phyloP scores from a whole-genome alignment of 2,888 invertebrate species.

The Thera obeliscata region DNA sequence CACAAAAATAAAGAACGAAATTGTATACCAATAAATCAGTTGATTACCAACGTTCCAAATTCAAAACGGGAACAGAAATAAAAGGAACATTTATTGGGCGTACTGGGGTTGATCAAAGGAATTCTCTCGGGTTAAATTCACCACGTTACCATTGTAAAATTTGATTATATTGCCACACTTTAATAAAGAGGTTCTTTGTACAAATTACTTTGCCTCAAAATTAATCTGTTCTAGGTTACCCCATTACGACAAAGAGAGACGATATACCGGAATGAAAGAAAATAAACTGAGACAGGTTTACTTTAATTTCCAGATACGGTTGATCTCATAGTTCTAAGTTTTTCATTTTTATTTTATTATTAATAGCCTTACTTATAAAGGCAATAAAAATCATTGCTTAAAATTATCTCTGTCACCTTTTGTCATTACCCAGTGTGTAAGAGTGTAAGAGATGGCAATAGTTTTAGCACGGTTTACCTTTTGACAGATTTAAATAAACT shows the following conservation, averaged over 20 bases:
- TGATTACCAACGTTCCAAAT: slow-evolving; percentile 44
- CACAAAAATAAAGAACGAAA: slow-evolving; percentile 36
- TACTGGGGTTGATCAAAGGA: slow-evolving; percentile 17
- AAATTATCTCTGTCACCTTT: no score
- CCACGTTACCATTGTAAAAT: background rate
- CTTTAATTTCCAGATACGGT: no score
- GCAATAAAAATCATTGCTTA: no score
- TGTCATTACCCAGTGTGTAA: no score
- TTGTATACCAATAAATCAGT: slow-evolving; percentile 44
- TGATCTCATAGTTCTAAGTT: no score
- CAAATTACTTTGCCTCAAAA: background rate
- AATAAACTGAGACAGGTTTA: no score
- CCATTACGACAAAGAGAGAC: background rate
- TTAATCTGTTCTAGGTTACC: background rate
- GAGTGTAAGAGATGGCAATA: no score
- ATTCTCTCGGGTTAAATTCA: slow-evolving; percentile 8
- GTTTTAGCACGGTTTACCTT: no score
- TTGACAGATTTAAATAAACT: no score
- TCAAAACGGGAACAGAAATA: slow-evolving; percentile 34
- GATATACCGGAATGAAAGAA: background rate
- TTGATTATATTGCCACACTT: slow-evolving; percentile 5
- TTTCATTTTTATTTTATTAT: no score
- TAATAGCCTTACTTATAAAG: no score
- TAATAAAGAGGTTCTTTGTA: background rate
- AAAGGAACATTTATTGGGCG: slow-evolving; percentile 16